A percentile compares a stretch with the other conserved stretches of the same genome.
Evolutionary conservation across 1,140 invertebrate species (phyloP).

Genomic region (Episyrphus balteatus): DNA sequence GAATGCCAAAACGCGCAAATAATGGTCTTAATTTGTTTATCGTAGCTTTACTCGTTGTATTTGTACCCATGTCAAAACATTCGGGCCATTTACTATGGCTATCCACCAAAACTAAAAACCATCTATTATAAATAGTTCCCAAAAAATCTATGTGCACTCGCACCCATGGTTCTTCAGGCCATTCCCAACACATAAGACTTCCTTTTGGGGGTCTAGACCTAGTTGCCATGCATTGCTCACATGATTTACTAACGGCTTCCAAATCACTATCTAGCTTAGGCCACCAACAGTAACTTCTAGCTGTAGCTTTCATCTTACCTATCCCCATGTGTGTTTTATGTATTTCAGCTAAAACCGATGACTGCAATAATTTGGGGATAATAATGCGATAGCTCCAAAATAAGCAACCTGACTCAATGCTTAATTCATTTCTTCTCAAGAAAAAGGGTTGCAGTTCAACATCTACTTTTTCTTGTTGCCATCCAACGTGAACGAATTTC

Average conservation of each 20-base stretch:
- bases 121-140: slow-evolving; percentile 1
- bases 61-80: not conserved
- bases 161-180: slow-evolving; percentile 7
- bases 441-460: too few relatives aligned
- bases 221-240: not conserved
- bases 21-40: not conserved
- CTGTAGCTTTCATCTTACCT: slow-evolving; percentile 36
- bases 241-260: slow-evolving; percentile 10
- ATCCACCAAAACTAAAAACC: slow-evolving; percentile 2
- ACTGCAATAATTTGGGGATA: not conserved
- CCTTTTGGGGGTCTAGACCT: not conserved
- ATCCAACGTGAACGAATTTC: too few relatives aligned
- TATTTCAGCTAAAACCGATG: slow-evolving; percentile 9
- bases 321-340: slow-evolving; percentile 37
- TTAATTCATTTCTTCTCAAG: too few relatives aligned
- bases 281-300: slow-evolving; percentile 38
- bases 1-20: not conserved
- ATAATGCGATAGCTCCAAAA: not conserved
- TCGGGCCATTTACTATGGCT: slow-evolving; percentile 1
- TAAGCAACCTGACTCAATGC: too few relatives aligned
- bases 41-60: too few relatives aligned
- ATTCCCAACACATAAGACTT: not conserved
- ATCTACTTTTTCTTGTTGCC: too few relatives aligned
- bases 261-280: slow-evolving; percentile 34
- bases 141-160: slow-evolving; percentile 9